phyloP scores from a whole-genome alignment of 2,888 invertebrate species.

The Idaea straminata region DNA sequence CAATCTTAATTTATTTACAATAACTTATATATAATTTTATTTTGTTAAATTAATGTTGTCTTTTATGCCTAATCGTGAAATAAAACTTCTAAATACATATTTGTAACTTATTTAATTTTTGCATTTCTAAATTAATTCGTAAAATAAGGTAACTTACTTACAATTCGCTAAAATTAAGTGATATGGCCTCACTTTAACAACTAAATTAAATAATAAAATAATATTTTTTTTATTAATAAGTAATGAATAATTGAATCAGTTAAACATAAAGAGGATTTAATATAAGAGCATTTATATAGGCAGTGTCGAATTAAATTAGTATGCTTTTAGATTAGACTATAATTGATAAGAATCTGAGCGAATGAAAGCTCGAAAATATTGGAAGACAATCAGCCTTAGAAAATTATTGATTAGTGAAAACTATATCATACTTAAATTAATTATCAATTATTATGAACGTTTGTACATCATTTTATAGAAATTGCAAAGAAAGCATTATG shows the following conservation, averaged over 20 bases:
- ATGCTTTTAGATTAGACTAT: neutral
- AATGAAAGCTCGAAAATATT: slow-evolving; percentile 6
- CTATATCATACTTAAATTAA: slow-evolving; percentile 27
- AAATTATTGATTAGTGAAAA: slow-evolving; percentile 15
- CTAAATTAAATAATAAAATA: slow-evolving; percentile 35
- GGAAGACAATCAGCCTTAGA: neutral
- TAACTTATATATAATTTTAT: slow-evolving; percentile 31
- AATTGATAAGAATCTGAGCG: slow-evolving; percentile 8
- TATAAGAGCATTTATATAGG: slow-evolving; percentile 27
- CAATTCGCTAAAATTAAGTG: slow-evolving; percentile 56
- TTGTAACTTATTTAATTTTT: slow-evolving; percentile 40
- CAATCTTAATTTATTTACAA: slow-evolving; percentile 4
- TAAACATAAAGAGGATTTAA: slow-evolving; percentile 3
- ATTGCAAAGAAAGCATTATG: neutral
- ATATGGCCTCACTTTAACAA: slow-evolving; percentile 70
- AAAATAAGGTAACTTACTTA: slow-evolving; percentile 69
- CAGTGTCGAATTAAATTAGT: slow-evolving; percentile 25
- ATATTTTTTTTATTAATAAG: slow-evolving; percentile 14
- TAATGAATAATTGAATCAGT: neutral
- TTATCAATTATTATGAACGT: slow-evolving; percentile 39
- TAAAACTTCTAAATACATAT: slow-evolving; percentile 40
- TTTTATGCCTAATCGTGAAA: slow-evolving; percentile 32
- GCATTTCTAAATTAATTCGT: slow-evolving; percentile 41
- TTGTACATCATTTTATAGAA: slow-evolving; percentile 37
- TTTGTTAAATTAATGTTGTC: slow-evolving; percentile 26